Base-by-base conservation (phyloP, 1,140 invertebrate species). In the Drosophila malerkotliana region DNA sequence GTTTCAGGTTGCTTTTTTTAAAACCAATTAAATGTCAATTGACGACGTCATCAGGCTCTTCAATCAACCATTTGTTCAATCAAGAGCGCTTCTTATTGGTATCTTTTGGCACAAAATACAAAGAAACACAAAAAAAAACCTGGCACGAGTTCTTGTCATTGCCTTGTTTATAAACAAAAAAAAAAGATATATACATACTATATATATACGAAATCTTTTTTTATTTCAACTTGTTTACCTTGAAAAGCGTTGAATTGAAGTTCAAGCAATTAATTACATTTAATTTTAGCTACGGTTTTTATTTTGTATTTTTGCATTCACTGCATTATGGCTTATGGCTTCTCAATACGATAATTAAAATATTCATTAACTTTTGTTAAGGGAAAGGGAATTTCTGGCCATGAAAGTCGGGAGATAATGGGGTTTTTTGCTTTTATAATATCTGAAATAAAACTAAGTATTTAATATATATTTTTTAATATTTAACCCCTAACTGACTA, bases 231-330 rank as follows among this genome's bases (percentile, higher is more conserved):
- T 74, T 61, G 79, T 78, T 82, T 82, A 77, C 79, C 79, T 82
- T 82, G 79, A 82, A 83, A 61, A 62, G 30, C 47, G 15, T 51
- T 47, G 62, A 74, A 69, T 78, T 82, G 79, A 82, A 82, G 79
- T 82, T 82, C 79, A 82, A 78, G 72, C 62, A 47, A 77, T 66
- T 82, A 78, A 82, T 78, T 81, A 74, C 54, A 68, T 47, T 67
- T 62, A 67, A 73, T 72, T 81, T 81, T 56, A 62, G 59, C 56
- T 57, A 61, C 41, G 55, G 10, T 15, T 62, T 79, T 5, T 8
- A 45, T 45, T 47, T 51, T 30, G 28, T 7, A 10, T 21, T 41
- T 54, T 68, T 53, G 39, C 21, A 64, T 60, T 62, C 60, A 57
- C 34, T 58, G 61, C 51, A 32, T 8, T 44, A 66, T 30, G 24